A percentile compares a stretch with the other conserved stretches of the same genome.
phyloP scores from a whole-genome alignment of 1,140 invertebrate genomes.

The Chironomus tepperi region DNA sequence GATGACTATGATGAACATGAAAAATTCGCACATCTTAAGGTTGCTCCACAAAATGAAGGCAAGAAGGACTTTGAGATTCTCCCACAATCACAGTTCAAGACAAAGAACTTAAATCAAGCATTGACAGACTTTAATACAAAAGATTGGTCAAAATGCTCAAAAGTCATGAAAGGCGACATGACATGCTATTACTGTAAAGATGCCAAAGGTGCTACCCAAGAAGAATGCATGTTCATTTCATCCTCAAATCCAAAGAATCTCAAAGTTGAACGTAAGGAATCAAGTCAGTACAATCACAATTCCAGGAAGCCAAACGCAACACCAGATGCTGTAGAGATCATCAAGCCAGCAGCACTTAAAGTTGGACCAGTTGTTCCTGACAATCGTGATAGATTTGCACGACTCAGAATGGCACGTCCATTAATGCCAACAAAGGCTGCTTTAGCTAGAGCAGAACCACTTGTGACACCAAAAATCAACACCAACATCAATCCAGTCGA shows the following conservation, averaged over 20 bases:
- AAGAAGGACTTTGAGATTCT: background rate
- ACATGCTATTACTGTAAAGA: conserved; percentile 63
- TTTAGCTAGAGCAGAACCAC: background rate
- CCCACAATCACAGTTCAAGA: conserved; percentile 26
- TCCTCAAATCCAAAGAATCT: conserved; percentile 29
- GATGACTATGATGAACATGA: conserved; percentile 42
- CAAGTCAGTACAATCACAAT: background rate
- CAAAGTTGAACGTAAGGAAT: conserved; percentile 11
- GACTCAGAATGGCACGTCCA: background rate
- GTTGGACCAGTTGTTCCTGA: background rate
- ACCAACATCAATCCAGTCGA: background rate
- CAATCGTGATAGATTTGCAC: background rate
- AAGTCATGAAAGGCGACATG: conserved; percentile 58
- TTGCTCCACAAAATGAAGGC: conserved; percentile 33
- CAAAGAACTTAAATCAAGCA: conserved; percentile 56
- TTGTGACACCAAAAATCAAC: background rate
- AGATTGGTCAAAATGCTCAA: conserved; percentile 59
- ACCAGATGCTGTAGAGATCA: background rate
- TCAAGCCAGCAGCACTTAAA: background rate
- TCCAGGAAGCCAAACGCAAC: background rate
- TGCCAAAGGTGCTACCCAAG: conserved; percentile 54
- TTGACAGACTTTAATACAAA: conserved; percentile 58
- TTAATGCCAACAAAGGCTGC: background rate
- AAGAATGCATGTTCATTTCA: conserved; percentile 65
- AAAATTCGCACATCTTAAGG: conserved; percentile 42